Evolutionary conservation across 2,113 vertebrate genomes (phyloP).

Genomic region (Thymallus thymallus): DNA sequence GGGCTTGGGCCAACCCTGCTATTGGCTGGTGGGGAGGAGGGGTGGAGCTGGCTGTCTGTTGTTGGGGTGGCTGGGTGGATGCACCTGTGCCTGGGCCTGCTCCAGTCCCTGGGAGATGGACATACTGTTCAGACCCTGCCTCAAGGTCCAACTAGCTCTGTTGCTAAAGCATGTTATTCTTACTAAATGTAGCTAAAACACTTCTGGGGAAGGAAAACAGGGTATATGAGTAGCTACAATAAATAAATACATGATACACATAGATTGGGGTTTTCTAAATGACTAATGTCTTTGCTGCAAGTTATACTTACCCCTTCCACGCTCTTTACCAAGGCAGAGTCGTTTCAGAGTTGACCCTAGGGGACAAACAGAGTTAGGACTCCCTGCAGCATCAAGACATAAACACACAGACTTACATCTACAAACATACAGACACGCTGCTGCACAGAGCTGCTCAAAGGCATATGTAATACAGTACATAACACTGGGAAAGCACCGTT

Average conservation of each 20-base stretch:
- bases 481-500: conserved; percentile 7
- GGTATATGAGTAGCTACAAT: no score
- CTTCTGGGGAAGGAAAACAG: no score
- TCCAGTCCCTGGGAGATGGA: conserved; percentile 78
- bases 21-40: conserved; percentile 74
- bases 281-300: conserved; percentile 57
- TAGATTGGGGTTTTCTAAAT: no score
- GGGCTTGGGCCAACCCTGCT: conserved; percentile 78
- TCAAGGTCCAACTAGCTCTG: no score
- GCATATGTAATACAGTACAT: conserved; percentile 20
- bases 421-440: background rate
- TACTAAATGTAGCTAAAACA: no score
- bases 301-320: conserved; percentile 93
- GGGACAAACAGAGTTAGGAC: conserved; percentile 39
- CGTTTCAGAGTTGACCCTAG: conserved; percentile 96
- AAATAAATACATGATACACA: no score
- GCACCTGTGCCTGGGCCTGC: conserved; percentile 46
- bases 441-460: conserved; percentile 1
- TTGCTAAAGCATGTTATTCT: no score
- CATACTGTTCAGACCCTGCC: background rate
- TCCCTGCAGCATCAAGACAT: conserved; percentile 45
- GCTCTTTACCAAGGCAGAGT: conserved; percentile 98
- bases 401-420: background rate
- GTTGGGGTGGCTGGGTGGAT: conserved; percentile 61
- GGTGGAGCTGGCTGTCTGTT: conserved; percentile 66